Base-by-base conservation (phyloP, 2,888 invertebrate species). In the Agrochola litura region DNA sequence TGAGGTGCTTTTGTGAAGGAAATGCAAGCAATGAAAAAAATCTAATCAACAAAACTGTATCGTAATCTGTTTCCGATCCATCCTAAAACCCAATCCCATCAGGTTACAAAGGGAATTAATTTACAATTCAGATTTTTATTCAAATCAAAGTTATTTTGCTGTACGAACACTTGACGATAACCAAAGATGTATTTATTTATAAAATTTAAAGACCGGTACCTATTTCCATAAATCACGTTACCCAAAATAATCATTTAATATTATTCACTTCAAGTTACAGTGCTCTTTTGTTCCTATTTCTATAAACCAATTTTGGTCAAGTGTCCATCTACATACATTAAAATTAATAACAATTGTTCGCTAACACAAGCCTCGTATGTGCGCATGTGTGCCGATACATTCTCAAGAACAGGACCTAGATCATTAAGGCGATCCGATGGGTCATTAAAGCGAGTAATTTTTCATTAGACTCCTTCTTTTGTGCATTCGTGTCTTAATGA, bases 371-470 rank as follows among this genome's bases (percentile, higher is more conserved):
- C 22, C 9, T 25, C 46, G 30, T 63, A 41, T 68, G 37, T 49
- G 52, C 61, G 60, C 73, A 73, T 79, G 74, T 76, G 86, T 77
- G 78, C 77, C 65, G 82, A 79, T 81, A 82, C 75, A 83, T 90
- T 88, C 87, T 76, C 81, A 82, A 82, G 84, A 91, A 89, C 93
- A 92, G 93, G 93, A 93, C 93, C 90, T 93, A 90, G 91, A 87
- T 93, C 92, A 93, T 94, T 94, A 95, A 90, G 91, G 79, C 89
- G 91, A 92, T 92, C 92, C 90, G 86, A 82, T 86, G 89, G 90
- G 91, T 94, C 94, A 94, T 95, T 95, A 94, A 88, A 90, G 88
- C 92, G 88, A 86, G 92, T 92, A 93, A 95, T 95, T 93, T 93
- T 93, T 94, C 94, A 95, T 95, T 94, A 92, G 81, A 89, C 82